Evolutionary conservation across 1,140 invertebrate genomes (phyloP), one percentile per base, ranked within the genome.

Genomic region (Drosophila oshimai): DNA sequence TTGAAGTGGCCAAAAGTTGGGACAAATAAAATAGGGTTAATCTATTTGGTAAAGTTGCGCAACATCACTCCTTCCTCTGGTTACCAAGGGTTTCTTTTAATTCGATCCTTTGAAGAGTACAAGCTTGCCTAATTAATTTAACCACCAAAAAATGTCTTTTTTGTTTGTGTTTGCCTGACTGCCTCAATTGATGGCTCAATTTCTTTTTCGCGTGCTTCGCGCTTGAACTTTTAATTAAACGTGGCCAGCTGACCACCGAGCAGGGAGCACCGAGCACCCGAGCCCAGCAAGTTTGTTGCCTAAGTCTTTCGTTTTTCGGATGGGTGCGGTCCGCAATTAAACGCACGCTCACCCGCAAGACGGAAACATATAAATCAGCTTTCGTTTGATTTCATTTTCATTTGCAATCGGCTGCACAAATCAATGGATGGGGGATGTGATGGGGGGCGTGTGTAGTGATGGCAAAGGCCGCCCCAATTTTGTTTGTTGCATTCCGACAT

Each of bases 271-370:
- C n/a, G n/a, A n/a, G n/a, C n/a, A n/a, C n/a, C n/a, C n/a, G n/a
- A n/a, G n/a, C n/a, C 17, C 28, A 36, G n/a, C 39, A 50, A 70
- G 26, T 71, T 64, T 31, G 57, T 74, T 74, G 64, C 57, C 49
- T 45, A 24, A 47, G 34, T 39, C 20, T 72, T 41, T 46, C 20
- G 31, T 6, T 51, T 57, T 15, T n/a, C n/a, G n/a, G 31, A 24
- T 62, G 50, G 78, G 78, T 73, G 78, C 41, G 72, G 65, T 57
- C 9, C 26, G 62, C 41, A 64, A 67, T 76, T 68, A 73, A 72
- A 67, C 41, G 50, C 60, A 71, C 53, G 67, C 58, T 55, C 33
- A 39, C 46, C 22, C 20, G 46, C 49, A 39, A 65, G 37, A 53
- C 57, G 45, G 37, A 73, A 51, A 62, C n/a, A n/a, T 44, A 78